Evolutionary conservation across 1,140 invertebrate species (phyloP).

Genomic region (Aphaenogaster floridana): DNA sequence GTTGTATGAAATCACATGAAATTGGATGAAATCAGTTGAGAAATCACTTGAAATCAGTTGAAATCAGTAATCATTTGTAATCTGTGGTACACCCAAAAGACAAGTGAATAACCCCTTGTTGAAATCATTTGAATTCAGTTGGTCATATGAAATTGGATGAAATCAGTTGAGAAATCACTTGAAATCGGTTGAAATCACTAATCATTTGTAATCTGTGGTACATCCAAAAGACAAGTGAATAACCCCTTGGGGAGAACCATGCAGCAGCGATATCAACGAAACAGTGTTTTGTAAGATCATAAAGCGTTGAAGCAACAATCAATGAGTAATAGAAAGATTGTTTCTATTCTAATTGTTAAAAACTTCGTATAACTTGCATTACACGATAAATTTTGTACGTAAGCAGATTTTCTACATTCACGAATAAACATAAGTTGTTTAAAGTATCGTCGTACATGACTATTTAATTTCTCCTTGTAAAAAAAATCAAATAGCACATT

Average conservation of each 20-base stretch:
- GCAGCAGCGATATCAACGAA: constrained; percentile 6
- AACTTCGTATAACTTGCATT: constrained; percentile 38
- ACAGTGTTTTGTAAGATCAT: constrained; percentile 23
- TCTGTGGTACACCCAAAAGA: too few species aligned
- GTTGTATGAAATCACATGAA: too few species aligned
- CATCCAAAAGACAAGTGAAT: too few species aligned
- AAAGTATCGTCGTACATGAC: background rate
- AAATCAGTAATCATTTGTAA: too few species aligned
- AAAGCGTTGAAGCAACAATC: constrained; percentile 21
- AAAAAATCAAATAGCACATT: background rate
- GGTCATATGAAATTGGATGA: too few species aligned
- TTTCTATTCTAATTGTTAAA: constrained; percentile 65
- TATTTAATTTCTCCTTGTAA: background rate
- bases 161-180: too few species aligned
- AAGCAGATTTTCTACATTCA: constrained; percentile 66
- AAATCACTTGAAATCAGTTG: too few species aligned
- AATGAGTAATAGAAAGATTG: background rate
- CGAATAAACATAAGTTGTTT: constrained; percentile 65
- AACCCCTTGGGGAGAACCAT: background rate
- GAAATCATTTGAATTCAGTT: too few species aligned
- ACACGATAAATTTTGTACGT: constrained; percentile 70
- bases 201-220: too few species aligned
- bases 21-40: too few species aligned
- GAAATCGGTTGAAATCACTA: too few species aligned
- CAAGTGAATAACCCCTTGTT: too few species aligned